These are phyloP conservation scores for Chelonia mydas DNA, from an alignment of 2,797 vertebrate genomes.

Conservation along the genomic window DNA sequence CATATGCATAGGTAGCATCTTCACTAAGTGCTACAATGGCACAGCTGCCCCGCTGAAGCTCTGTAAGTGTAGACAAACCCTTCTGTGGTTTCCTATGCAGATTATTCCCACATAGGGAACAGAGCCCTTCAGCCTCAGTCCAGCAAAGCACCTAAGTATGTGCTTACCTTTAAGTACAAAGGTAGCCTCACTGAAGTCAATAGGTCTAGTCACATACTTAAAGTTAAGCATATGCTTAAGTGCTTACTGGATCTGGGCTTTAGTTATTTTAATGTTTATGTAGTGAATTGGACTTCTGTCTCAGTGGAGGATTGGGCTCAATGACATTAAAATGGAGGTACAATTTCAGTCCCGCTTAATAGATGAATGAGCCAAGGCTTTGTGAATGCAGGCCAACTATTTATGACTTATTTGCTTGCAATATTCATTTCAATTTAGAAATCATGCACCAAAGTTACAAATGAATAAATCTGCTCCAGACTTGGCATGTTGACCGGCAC, in stretches of 20 bases:
- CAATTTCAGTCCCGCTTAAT: not conserved
- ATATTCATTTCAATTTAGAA: conserved; percentile 2
- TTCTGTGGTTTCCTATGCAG: not conserved
- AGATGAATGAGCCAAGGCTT: not conserved
- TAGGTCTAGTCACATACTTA: not conserved
- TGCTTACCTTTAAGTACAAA: not conserved
- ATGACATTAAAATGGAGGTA: not conserved
- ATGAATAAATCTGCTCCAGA: conserved; percentile 30
- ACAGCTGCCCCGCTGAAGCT: too few species aligned
- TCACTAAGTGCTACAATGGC: not conserved
- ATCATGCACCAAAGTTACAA: conserved; percentile 11
- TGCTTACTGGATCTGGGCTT: not conserved
- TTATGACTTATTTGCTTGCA: not conserved
- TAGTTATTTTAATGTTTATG: not conserved
- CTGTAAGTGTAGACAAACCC: not conserved
- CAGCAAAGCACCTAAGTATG: not conserved
- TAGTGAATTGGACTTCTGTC: not conserved
- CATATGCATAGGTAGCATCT: not conserved
- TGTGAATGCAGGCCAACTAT: not conserved
- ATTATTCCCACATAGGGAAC: not conserved
- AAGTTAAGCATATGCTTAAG: not conserved
- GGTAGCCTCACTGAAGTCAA: not conserved
- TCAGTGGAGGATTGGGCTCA: not conserved
- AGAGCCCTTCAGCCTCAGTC: not conserved
- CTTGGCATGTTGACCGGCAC: not conserved